Base-by-base conservation (phyloP, 2,888 invertebrate genomes). In the Metallyticus violacea region DNA sequence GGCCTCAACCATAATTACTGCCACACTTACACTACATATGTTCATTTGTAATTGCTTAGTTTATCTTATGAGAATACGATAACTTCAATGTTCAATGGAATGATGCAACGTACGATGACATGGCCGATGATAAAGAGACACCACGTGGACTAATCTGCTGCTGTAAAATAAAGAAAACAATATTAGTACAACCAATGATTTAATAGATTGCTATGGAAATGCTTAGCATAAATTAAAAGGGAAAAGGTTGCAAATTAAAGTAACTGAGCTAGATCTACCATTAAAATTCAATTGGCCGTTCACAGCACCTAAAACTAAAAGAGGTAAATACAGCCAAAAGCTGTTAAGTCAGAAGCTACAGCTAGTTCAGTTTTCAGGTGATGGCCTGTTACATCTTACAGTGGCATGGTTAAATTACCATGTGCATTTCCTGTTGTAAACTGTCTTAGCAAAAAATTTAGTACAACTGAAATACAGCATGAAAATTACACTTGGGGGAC, bases 91-190 rank as follows among this genome's bases (percentile, higher is more conserved):
- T 62, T 26, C 78, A 85, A 87, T 87, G 87, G 87, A 87, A 88
- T 85, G 88, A 85, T 83, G 86, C 26, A 83, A 83, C 29, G 6
- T 82, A 81, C 40, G 85, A 88, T 81, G 86, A 81, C 29, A 84
- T 82, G 77, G 86, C 76, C 62, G 81, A 87, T 88, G 88, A 87
- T 62, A 81, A 29, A 87, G 84, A 85, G 81, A 87, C 86, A 81
- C 83, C 83, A 83, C 77, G 83, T 78, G 86, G 62, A 86, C 88
- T 88, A 88, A 88, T 87, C 88, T 84, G 86, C 88, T 86, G 88
- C 88, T 88, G 88, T n/a, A 88, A 88, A 77, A 86, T 86, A 28
- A 29, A 87, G 22, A 29, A 77, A 27, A 5, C 27, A 77, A 28
- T n/a, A n/a, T 62, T 62, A 62, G 22, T 22, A 62, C 22, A 22